Evolutionary conservation across 2,888 invertebrate genomes (phyloP), one percentile per base, ranked within the genome.

Genomic region (Chirona hameri): DNA sequence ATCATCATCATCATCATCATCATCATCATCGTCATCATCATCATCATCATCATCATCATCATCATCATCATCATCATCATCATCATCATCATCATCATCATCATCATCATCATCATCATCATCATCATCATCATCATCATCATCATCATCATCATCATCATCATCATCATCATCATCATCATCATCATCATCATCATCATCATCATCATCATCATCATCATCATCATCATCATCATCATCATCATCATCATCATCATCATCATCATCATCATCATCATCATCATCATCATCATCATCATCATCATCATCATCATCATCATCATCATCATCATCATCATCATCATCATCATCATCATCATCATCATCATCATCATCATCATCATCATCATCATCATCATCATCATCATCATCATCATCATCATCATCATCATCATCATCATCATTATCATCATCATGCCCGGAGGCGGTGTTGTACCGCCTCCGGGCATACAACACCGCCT

Each of bases 21-120:
- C 81, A 81, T 81, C 81, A 81, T 39, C 81, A 81, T 81, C 81
- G 52, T 81, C 81, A 81, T 81, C 81, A 81, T 81, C 81, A 81
- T 81, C 81, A 81, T 81, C 81, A 81, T 39, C 81, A 81, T 39
- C 81, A 81, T 39, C 81, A 29, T 81, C 81, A 81, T 81, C 81
- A 81, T 81, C 81, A 81, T 81, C 81, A 46, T 81, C 81, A 46
- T 81, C 81, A 46, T 81, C 81, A 46, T 81, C 81, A 46, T 81
- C 81, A 46, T 39, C 81, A 81, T 81, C 81, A 46, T 81, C 81
- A 46, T 81, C 81, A 46, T 81, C 48, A 46, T 81, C 81, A 81
- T 81, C 81, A 81, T 81, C 81, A 46, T 81, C 81, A 39, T 81
- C 81, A 81, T 81, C 81, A 39, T 81, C 81, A 81, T 39, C 81